Conservation (phyloP, 1,140 invertebrate genomes). For the Goniozus legneri region DNA sequence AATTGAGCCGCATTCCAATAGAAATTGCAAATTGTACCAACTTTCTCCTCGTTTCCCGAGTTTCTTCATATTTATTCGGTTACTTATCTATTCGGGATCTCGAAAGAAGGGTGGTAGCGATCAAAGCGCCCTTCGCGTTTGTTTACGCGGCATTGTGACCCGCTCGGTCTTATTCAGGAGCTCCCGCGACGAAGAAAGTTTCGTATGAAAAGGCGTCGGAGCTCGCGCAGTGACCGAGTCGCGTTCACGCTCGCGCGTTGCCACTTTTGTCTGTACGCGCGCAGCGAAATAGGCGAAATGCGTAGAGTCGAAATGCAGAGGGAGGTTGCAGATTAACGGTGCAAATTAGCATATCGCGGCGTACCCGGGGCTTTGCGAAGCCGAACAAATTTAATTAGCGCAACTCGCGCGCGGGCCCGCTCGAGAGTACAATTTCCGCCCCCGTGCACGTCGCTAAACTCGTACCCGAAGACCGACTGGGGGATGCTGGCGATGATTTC, state of each 20-base stretch:
- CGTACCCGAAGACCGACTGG: background rate
- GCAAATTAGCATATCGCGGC: slow-evolving; percentile 5
- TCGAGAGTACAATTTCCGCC: background rate
- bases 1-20: too few species aligned
- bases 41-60: too few species aligned
- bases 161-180: too few species aligned
- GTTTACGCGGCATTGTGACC: too few species aligned
- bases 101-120: too few species aligned
- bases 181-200: too few species aligned
- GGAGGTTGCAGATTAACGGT: slow-evolving; percentile 1
- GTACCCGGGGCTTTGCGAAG: background rate
- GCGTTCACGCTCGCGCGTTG: background rate
- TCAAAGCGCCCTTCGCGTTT: too few species aligned
- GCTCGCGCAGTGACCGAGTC: background rate
- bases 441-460: background rate
- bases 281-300: background rate
- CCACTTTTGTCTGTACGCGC: background rate
- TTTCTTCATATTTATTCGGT: too few species aligned
- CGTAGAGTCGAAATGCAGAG: background rate
- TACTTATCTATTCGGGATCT: too few species aligned
- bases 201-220: background rate
- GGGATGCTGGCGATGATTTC: background rate
- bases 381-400: slow-evolving; percentile 8
- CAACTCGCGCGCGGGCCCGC: background rate
- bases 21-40: too few species aligned